These are phyloP conservation scores for Poliocrania exsul DNA, from an alignment of 2,797 vertebrate species.

Conservation along the genomic window DNA sequence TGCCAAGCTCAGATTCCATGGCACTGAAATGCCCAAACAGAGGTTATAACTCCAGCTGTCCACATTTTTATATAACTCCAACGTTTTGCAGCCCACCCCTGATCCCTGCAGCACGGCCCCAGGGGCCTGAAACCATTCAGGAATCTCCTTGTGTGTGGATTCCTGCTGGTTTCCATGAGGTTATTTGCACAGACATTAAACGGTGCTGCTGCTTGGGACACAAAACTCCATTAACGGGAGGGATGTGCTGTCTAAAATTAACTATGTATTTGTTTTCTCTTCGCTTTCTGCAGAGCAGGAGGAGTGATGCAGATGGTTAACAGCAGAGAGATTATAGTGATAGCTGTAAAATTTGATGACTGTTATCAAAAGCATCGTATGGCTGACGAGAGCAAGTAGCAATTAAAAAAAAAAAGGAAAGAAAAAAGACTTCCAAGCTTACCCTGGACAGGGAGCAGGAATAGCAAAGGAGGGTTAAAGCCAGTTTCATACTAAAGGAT, in stretches of 20 bases:
- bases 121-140: background rate
- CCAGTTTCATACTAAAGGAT: background rate
- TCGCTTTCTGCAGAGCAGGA: constrained; percentile 3
- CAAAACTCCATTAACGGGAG: constrained; percentile 36
- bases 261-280: constrained; percentile 36
- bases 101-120: background rate
- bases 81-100: background rate
- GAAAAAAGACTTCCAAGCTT: background rate
- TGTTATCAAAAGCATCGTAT: constrained; percentile 59
- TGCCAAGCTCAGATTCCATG: background rate
- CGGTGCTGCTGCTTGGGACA: background rate
- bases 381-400: constrained; percentile 41
- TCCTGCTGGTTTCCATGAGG: background rate
- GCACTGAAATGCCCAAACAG: background rate
- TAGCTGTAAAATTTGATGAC: constrained; percentile 63
- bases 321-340: constrained; percentile 51
- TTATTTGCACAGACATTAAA: constrained; percentile 19
- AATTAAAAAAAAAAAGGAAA: background rate
- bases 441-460: background rate
- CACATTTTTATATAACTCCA: background rate
- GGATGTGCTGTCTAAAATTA: constrained; percentile 51
- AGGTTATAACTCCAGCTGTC: background rate
- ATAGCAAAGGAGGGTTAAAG: background rate
- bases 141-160: background rate
- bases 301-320: constrained; percentile 61